A percentile compares a stretch with the other conserved stretches of the same genome.
These are phyloP conservation scores for Ormyrus pomaceus DNA, from an alignment of 2,888 invertebrate genomes.

Conservation along the genomic window DNA sequence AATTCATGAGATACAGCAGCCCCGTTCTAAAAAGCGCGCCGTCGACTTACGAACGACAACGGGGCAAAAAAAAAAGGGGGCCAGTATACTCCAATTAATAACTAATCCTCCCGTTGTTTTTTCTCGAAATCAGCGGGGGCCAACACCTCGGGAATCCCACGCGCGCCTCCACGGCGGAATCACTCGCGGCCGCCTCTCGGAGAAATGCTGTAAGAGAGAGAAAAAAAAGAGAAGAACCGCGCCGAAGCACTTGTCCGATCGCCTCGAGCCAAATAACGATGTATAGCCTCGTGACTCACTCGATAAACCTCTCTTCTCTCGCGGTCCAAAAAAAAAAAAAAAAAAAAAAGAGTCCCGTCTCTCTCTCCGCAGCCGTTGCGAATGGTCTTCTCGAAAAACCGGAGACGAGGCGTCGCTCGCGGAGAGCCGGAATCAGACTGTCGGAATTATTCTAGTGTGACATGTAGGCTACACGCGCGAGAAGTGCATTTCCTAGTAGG, in stretches of 20 bases:
- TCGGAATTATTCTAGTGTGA: constrained; percentile 4
- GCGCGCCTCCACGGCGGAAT: background rate
- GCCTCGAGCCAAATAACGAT: constrained; percentile 38
- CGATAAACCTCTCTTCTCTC: constrained; percentile 36
- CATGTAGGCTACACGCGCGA: background rate
- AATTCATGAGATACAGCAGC: background rate
- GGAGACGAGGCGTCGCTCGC: background rate
- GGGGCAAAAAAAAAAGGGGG: no score
- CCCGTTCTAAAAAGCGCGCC: background rate
- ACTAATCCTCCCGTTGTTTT: no score
- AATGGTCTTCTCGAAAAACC: background rate
- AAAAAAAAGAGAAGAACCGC: constrained; percentile 4
- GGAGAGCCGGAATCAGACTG: background rate
- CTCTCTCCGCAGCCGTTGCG: background rate
- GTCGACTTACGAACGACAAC: no score
- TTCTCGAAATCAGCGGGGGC: background rate
- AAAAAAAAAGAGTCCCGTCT: constrained; percentile 22
- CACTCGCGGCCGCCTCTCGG: background rate
- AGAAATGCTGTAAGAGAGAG: background rate
- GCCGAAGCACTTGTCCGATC: constrained; percentile 40
- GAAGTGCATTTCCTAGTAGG: no score
- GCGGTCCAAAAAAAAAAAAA: no score
- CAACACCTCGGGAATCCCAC: constrained; percentile 18
- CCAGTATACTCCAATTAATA: no score
- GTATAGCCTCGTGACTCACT: constrained; percentile 41